Percentiles rank a stretch among this genome's conserved stretches.
These are phyloP conservation scores for Mesodorylaimus sp. DNA, from an alignment of 2,888 invertebrate genomes.

Conservation along the genomic window DNA sequence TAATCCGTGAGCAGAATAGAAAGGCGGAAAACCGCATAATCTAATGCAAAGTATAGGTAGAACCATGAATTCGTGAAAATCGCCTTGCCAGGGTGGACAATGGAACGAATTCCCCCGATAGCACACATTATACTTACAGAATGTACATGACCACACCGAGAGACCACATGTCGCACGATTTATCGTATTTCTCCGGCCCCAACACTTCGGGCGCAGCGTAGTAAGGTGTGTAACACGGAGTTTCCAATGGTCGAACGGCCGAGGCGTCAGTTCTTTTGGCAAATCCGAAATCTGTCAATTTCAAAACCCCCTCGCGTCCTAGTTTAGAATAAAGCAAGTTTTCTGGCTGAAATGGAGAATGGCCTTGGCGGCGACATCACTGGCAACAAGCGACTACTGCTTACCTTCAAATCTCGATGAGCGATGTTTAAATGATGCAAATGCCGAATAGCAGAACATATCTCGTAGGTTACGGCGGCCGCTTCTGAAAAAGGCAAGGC, in stretches of 20 bases:
- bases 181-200: conserved; percentile 91
- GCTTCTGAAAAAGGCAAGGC: conserved; percentile 53
- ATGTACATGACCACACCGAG: conserved; percentile 98
- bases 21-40: conserved; percentile 93
- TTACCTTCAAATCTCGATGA: conserved; percentile 84
- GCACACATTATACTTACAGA: conserved; percentile 43
- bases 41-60: conserved; percentile 28
- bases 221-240: conserved; percentile 96
- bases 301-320: conserved; percentile 59
- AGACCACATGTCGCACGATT: conserved; percentile 98
- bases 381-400: background rate
- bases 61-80: too few relatives aligned
- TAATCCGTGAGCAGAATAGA: conserved; percentile 89
- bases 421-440: conserved; percentile 85
- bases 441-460: conserved; percentile 79
- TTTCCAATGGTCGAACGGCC: conserved; percentile 69
- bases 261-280: conserved; percentile 65
- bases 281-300: conserved; percentile 96
- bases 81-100: too few relatives aligned
- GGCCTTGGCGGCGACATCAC: background rate
- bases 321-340: conserved; percentile 63
- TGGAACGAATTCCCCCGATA: background rate
- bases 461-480: conserved; percentile 83
- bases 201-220: conserved; percentile 83
- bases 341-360: conserved; percentile 41